A percentile compares a stretch with the other conserved stretches of the same genome.
These are phyloP conservation scores for Steinernema hermaphroditum DNA, from an alignment of 2,888 invertebrate genomes.

Conservation along the genomic window DNA sequence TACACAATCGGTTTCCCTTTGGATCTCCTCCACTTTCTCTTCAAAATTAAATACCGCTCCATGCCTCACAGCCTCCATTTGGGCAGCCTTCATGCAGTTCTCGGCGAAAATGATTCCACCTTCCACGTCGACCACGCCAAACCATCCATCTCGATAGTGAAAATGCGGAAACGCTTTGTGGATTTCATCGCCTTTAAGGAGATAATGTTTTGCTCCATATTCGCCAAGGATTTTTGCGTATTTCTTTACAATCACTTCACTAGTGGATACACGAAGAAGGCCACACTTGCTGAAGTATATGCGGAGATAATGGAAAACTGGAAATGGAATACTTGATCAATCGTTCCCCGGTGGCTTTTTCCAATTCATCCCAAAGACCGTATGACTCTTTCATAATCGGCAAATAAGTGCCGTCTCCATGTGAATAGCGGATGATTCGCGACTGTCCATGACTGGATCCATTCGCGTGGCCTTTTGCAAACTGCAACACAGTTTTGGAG, in stretches of 20 bases:
- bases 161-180: background rate
- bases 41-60: background rate
- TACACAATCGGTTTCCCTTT: background rate
- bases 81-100: background rate
- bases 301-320: background rate
- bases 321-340: background rate
- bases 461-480: background rate
- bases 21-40: background rate
- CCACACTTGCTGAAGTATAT: background rate
- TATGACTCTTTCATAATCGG: slow-evolving; percentile 1
- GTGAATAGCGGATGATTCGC: background rate
- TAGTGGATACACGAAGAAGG: background rate
- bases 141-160: background rate
- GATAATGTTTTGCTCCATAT: background rate
- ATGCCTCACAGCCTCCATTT: background rate
- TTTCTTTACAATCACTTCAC: background rate
- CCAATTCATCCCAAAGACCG: background rate
- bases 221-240: slow-evolving; percentile 1
- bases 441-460: background rate
- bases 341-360: background rate
- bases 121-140: background rate
- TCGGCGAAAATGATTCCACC: background rate
- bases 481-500: background rate
- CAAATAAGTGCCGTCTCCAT: background rate
- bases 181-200: background rate